Evolutionary conservation across 2,888 invertebrate species (phyloP), one percentile per base, ranked within the genome.

Genomic region (Hypomecis atomaria): DNA sequence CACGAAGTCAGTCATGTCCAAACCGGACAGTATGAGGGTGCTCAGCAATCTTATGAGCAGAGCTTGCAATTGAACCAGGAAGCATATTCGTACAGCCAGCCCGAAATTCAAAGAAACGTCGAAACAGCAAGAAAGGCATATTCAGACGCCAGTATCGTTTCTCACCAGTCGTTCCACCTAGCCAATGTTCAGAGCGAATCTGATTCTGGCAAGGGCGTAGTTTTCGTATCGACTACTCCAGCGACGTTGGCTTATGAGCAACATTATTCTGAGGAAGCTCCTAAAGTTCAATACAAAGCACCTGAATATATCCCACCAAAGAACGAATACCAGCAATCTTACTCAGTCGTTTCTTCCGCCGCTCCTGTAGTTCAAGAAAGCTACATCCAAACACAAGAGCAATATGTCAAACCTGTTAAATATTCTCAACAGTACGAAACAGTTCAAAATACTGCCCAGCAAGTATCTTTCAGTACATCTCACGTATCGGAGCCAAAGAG

Each of bases 81-180:
- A 76, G 85, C 82, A 6, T 88, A 88, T 66, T 81, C 85, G 0
- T 90, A 89, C 62, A 85, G 72, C 58, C 89, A 90, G 70, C 91
- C 92, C 5, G 92, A 90, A 82, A 88, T 89, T 52, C 90, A 90
- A 75, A 82, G 87, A 65, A 83, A 85, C 50, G 63, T 81, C 44
- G 87, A 87, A 70, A 76, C 79, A 37, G 77, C 78, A 5, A 83
- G 78, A 53, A 66, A 77, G 43, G 79, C 78, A 10, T 90, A 92
- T 69, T 91, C 90, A 36, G 91, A 90, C 62, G 90, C 90, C 11
- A 88, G 80, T 69, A 73, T 83, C 13, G 90, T 92, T 34, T 92
- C 92, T 34, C 90, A 90, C 66, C 92, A 93, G 81, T 80, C 82
- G 6, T 88, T 87, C 73, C 86, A 90, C 66, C 85, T 86, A 63